Conservation (phyloP, 37 sponge, comb jelly and placozoan species). For the Lycopodina hypogea region DNA sequence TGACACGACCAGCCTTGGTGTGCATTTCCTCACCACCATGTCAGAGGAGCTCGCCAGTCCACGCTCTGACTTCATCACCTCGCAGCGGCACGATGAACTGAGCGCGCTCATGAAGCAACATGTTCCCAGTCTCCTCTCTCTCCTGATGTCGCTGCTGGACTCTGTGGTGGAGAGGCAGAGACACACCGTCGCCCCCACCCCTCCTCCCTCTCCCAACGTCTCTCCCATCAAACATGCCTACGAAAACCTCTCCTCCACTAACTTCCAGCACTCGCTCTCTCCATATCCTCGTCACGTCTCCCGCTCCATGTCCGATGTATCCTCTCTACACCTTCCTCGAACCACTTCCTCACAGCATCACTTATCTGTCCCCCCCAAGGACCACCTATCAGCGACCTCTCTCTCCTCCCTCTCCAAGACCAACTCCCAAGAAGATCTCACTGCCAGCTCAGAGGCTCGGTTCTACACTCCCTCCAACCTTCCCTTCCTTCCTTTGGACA, state of each 20-base stretch:
- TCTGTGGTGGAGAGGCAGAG: conserved; percentile 35
- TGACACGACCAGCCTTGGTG: conserved; percentile 48
- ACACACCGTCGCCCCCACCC: conserved; percentile 47
- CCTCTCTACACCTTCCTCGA: background rate
- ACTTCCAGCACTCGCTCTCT: background rate
- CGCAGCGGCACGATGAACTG: conserved; percentile 54
- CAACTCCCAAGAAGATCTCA: background rate
- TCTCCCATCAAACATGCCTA: conserved; percentile 19
- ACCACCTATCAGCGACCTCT: background rate
- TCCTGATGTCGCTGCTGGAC: conserved; percentile 27
- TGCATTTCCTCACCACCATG: conserved; percentile 52
- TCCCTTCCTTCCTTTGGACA: conserved; percentile 47
- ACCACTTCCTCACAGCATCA: background rate
- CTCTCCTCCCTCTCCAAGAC: background rate
- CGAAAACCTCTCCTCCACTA: background rate
- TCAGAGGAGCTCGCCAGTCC: conserved; percentile 82
- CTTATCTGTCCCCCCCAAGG: background rate
- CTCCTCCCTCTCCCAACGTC: conserved; percentile 45
- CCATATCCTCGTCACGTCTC: background rate
- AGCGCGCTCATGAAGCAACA: conserved; percentile 55
- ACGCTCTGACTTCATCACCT: conserved; percentile 54
- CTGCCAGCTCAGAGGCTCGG: background rate
- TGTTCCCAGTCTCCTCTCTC: conserved; percentile 20
- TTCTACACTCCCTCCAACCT: background rate
- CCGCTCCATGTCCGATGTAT: background rate